Evolutionary conservation across 2,888 invertebrate genomes (phyloP), one percentile per base, ranked within the genome.

Genomic region (Tryphoninae sp.): DNA sequence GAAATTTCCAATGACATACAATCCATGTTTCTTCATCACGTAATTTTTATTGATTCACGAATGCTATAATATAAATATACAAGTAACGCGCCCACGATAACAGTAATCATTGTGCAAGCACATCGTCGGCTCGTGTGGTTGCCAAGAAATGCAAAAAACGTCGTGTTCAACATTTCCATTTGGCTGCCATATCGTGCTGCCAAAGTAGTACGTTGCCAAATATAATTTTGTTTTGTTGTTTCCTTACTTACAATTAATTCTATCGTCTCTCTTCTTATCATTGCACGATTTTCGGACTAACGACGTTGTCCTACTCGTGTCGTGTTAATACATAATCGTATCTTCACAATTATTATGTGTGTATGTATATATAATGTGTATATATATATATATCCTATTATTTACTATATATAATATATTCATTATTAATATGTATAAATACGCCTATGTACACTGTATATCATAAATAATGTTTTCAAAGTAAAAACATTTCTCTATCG

Each of bases 51-150:
- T 77, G 64, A 79, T 74, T 81, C 78, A 75, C 78, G 65, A 76
- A 75, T 49, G 72, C 72, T 83, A 78, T 73, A 64, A 81, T 81
- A 83, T 81, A 81, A 81, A 78, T 81, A 83, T 81, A 78, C 83
- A 83, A 83, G 76, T 78, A 80, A 81, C 75, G 58, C 82, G 64
- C 23, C 73, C 53, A 49, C 45, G 68, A 26, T 78, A 61, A 72
- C 62, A 13, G 45, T 13, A 45, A 45, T 45, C 11, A 45, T 45
- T 45, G 9, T 45, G 9, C 45, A 45, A 33, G 45, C 45, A 45
- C 45, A 45, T 13, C 13, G 45, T 13, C 45, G 45, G 45, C 45
- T 13, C 45, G 45, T 45, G 0, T 45, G 45, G 45, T 13, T 13
- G 45, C 45, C 45, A 45, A 45, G 45, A 45, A 13, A 13, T 45